Conservation (phyloP, 2,888 invertebrate genomes). For the Leucoma salicis region DNA sequence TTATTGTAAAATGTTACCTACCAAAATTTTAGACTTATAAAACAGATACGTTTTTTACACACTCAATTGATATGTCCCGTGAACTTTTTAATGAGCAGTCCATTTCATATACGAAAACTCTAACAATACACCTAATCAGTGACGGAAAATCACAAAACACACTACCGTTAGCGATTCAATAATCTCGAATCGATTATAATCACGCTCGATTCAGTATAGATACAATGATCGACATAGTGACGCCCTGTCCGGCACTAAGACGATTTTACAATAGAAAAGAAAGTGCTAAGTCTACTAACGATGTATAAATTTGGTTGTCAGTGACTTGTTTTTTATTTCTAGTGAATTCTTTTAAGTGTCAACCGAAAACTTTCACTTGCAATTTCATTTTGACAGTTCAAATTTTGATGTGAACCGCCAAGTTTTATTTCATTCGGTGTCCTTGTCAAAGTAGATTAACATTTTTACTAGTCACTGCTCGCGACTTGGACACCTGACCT, state of each 20-base stretch:
- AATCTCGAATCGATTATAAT: conserved; percentile 59
- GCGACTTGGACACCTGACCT: too few relatives aligned
- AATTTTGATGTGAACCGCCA: conserved; percentile 12
- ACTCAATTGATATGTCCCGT: conserved; percentile 9
- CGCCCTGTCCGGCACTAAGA: conserved; percentile 62
- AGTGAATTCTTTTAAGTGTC: conserved; percentile 40
- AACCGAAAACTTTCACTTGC: conserved; percentile 31
- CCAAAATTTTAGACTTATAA: neutral
- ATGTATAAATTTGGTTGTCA: conserved; percentile 62
- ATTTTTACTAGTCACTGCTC: too few relatives aligned
- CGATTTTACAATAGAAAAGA: conserved; percentile 68
- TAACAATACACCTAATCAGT: conserved; percentile 70
- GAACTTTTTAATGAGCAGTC: conserved; percentile 49
- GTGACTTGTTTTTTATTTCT: too few relatives aligned
- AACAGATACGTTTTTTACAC: conserved; percentile 3
- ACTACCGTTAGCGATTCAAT: conserved; percentile 50
- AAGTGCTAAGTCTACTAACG: conserved; percentile 67
- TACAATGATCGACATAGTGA: conserved; percentile 67
- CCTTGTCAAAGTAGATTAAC: too few relatives aligned
- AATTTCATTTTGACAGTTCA: conserved; percentile 22
- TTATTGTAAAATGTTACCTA: neutral
- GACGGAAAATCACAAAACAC: conserved; percentile 44
- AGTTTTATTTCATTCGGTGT: too few relatives aligned
- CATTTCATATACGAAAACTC: conserved; percentile 35
- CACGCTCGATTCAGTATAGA: conserved; percentile 66